Evolutionary conservation across 2,797 vertebrate genomes (phyloP).

Genomic region (Typhlichthys subterraneus): DNA sequence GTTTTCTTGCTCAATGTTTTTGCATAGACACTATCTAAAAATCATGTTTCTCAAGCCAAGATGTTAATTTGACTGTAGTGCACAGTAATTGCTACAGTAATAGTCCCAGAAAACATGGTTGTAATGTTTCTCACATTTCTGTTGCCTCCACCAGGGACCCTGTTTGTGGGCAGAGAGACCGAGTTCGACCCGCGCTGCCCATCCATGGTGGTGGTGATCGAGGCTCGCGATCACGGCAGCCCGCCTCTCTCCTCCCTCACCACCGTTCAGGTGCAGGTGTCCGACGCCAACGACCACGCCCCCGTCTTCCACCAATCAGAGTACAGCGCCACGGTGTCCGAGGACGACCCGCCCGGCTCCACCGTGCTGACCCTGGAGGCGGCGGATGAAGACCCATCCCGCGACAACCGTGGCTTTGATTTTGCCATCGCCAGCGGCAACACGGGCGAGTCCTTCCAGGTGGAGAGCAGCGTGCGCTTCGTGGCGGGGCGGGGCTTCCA

Average conservation of each 20-base stretch:
- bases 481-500: constrained; percentile 82
- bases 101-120: neutral
- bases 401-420: constrained; percentile 89
- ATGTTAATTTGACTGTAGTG: constrained; percentile 6
- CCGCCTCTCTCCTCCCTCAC: constrained; percentile 84
- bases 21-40: constrained; percentile 43
- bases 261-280: constrained; percentile 88
- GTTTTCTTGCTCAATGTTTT: constrained; percentile 47
- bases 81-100: constrained; percentile 15
- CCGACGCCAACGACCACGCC: constrained; percentile 90
- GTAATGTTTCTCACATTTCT: no score
- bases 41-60: constrained; percentile 25
- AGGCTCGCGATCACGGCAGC: constrained; percentile 85
- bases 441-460: constrained; percentile 87
- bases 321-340: constrained; percentile 84
- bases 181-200: constrained; percentile 80
- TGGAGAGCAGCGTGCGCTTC: constrained; percentile 88
- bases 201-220: constrained; percentile 87
- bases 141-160: constrained; percentile 80
- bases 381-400: constrained; percentile 84
- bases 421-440: constrained; percentile 94
- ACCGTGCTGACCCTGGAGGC: constrained; percentile 91
- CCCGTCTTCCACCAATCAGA: constrained; percentile 85
- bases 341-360: constrained; percentile 88
- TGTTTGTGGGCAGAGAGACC: constrained; percentile 82